Base-by-base conservation (phyloP, 1,140 invertebrate species). In the Pseudoatta argentina region DNA sequence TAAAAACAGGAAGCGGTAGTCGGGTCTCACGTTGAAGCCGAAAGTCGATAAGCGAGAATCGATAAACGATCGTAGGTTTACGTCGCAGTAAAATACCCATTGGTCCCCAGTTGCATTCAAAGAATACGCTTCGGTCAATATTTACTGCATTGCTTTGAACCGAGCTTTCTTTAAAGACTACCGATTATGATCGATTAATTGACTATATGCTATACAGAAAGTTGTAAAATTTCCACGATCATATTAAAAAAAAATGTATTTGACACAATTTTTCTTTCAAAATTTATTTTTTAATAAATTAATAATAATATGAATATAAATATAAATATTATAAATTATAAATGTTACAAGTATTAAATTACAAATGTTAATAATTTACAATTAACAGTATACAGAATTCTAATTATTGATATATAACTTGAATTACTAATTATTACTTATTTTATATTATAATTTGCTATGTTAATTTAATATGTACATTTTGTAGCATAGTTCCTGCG, bases 1-100 rank as follows among this genome's bases (percentile, higher is more conserved):
- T 85, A 85, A 85, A 73, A 83, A 71, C 69, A 87, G 83, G 44
- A 76, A 83, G 24, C 21, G 24, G 34, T 14, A 75, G 83, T 73
- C 63, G 57, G 57, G 86, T 71, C 2, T 51, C 34, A 21, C 44
- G 63, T 64, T 27, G 34, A 55, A 55, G 59, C 21, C 34, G 55
- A 61, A 48, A 48, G 14, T 69, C 55, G 77, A 77, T 76, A 69
- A 21, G 53, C 18, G 57, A 44, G 55, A 89, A 79, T 78, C 81
- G 53, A 88, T 86, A 34, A 77, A 30, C 59, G 73, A 66, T 85
- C 44, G 48, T 78, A 63, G 82, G n/a, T 75, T 63, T 61, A 73
- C 39, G 21, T 75, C 39, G 55, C 69, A 39, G 79, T n/a, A 83
- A 72, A 82, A 83, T 61, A 73, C 39, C n/a, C 55, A 48, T 61